These are phyloP conservation scores for Dynastes grantii DNA, from an alignment of 2,888 invertebrate species.

Conservation along the genomic window DNA sequence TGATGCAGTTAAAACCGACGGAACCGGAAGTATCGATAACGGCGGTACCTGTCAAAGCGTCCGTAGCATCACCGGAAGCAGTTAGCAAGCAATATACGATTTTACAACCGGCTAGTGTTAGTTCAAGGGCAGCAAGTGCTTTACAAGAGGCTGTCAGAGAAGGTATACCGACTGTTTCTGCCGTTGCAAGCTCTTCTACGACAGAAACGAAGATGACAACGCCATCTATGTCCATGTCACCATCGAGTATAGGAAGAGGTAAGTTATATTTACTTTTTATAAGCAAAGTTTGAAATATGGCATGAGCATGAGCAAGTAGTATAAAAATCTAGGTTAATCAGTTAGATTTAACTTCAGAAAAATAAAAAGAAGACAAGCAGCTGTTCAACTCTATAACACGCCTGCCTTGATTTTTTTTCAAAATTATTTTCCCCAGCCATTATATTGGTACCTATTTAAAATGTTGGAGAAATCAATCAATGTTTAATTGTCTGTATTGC, in stretches of 20 bases:
- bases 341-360: too few species aligned
- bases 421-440: too few species aligned
- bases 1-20: conserved; percentile 69
- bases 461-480: too few species aligned
- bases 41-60: conserved; percentile 54
- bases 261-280: conserved; percentile 65
- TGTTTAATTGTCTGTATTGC: too few species aligned
- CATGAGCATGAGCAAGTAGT: background rate
- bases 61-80: conserved; percentile 68
- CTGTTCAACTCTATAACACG: too few species aligned
- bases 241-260: conserved; percentile 86
- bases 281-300: background rate
- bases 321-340: background rate
- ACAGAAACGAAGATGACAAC: conserved; percentile 61
- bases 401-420: too few species aligned
- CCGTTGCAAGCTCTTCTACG: conserved; percentile 70
- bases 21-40: conserved; percentile 42
- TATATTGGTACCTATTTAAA: too few species aligned
- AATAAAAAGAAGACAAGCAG: too few species aligned
- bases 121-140: conserved; percentile 86
- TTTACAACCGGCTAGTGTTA: conserved; percentile 86
- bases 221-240: conserved; percentile 74
- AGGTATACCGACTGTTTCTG: conserved; percentile 77
- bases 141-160: conserved; percentile 82
- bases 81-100: conserved; percentile 89